These are phyloP conservation scores for Ahaetulla prasina DNA, from an alignment of 2,113 vertebrate genomes.

Conservation along the genomic window DNA sequence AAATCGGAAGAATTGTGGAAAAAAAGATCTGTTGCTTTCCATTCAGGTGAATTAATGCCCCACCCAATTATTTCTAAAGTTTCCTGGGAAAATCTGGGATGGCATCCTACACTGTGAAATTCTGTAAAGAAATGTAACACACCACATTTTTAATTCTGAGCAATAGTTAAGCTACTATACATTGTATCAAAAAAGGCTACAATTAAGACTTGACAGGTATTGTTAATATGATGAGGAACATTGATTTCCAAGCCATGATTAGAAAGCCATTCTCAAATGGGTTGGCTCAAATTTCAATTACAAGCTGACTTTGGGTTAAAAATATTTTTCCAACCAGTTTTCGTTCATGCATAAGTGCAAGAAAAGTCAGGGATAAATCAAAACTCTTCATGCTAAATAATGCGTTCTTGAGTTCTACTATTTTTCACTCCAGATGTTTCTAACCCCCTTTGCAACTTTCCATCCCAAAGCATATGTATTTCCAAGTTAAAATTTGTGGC, in stretches of 20 bases:
- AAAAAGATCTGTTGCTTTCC: neutral
- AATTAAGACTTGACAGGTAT: neutral
- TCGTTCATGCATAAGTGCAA: neutral
- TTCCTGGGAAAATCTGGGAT: conserved; percentile 27
- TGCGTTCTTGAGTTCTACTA: neutral
- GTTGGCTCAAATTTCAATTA: conserved; percentile 40
- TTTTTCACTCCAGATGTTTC: neutral
- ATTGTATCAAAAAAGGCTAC: neutral
- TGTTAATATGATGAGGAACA: conserved; percentile 35
- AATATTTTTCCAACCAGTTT: conserved; percentile 33
- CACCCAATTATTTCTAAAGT: neutral
- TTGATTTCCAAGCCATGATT: conserved; percentile 35
- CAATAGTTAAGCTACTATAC: conserved; percentile 29
- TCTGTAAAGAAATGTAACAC: conserved; percentile 21
- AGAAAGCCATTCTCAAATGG: conserved; percentile 24
- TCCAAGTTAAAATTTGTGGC: conserved; percentile 49
- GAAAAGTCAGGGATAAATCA: neutral
- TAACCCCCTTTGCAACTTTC: conserved; percentile 21
- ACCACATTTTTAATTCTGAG: neutral
- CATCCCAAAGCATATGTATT: conserved; percentile 28
- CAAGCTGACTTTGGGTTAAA: conserved; percentile 42
- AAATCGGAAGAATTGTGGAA: neutral
- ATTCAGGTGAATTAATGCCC: neutral
- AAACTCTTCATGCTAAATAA: neutral
- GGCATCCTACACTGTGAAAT: conserved; percentile 32